Evolutionary conservation across 2,113 vertebrate genomes (phyloP).

Genomic region (Pachycephala philippinensis): DNA sequence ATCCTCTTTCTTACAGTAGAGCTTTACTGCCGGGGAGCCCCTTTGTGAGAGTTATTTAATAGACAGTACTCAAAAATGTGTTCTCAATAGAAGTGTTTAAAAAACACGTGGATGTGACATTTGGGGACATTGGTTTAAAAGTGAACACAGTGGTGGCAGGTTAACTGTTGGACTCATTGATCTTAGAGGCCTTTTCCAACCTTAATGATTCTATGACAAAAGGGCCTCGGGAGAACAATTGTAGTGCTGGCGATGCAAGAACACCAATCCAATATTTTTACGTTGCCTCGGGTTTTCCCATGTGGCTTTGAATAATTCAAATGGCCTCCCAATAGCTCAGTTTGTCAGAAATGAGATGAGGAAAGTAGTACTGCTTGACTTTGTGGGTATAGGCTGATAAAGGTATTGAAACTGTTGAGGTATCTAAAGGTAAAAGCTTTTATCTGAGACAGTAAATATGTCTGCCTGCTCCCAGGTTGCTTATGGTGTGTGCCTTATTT

Average conservation of each 20-base stretch:
- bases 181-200: not conserved
- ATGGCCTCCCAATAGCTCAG: not conserved
- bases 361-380: not conserved
- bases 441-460: not conserved
- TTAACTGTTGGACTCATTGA: not conserved
- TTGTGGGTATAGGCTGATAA: not conserved
- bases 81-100: not conserved
- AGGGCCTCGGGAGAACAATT: not conserved
- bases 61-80: not conserved
- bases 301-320: not conserved
- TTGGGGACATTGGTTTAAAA: not conserved
- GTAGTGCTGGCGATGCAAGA: not conserved
- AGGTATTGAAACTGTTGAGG: not conserved
- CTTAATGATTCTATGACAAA: not conserved
- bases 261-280: not conserved
- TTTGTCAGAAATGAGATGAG: not conserved
- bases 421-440: not conserved
- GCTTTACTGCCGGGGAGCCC: not conserved
- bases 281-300: rapidly evolving
- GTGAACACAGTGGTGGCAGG: not conserved
- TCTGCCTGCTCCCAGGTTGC: not conserved
- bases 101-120: not conserved
- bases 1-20: not conserved
- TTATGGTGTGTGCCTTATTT: not conserved
- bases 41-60: not conserved